A percentile compares a stretch with the other conserved stretches of the same genome.
phyloP scores from a whole-genome alignment of 1,140 invertebrate species.

The Danaus melanippus region DNA sequence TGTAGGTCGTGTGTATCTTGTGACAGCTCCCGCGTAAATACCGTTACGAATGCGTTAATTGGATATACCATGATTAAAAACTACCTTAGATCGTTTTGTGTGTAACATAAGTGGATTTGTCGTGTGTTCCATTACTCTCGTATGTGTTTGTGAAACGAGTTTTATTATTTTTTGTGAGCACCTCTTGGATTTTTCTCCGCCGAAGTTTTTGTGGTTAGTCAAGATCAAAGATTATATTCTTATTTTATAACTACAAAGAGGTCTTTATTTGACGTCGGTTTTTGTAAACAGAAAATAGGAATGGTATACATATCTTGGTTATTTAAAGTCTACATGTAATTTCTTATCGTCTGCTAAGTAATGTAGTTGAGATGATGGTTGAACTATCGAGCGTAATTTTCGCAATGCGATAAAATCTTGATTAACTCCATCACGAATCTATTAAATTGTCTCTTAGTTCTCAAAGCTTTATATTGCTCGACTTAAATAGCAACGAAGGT shows the following conservation, averaged over 20 bases:
- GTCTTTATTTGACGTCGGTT: constrained; percentile 4
- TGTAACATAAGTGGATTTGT: constrained; percentile 44
- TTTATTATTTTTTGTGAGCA: constrained; percentile 41
- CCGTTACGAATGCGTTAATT: constrained; percentile 36
- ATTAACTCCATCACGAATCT: constrained; percentile 24
- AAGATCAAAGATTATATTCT: constrained; percentile 28
- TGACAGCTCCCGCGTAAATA: constrained; percentile 38
- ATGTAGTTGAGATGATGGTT: constrained; percentile 5
- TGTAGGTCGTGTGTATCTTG: constrained; percentile 27
- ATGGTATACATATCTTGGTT: not conserved
- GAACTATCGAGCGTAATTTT: constrained; percentile 1
- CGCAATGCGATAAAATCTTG: constrained; percentile 22
- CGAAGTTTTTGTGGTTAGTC: constrained; percentile 52
- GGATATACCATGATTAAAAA: constrained; percentile 42
- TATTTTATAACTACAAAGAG: constrained; percentile 9
- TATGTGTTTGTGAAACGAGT: constrained; percentile 52
- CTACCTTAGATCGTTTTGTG: constrained; percentile 37
- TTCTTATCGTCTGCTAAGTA: constrained; percentile 9
- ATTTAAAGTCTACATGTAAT: constrained; percentile 9
- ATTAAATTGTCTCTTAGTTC: constrained; percentile 22
- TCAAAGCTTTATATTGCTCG: constrained; percentile 18
- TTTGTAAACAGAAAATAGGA: too few relatives aligned
- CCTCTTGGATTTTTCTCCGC: constrained; percentile 55
- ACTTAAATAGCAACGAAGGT: constrained; percentile 12
- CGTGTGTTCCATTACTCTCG: constrained; percentile 31